phyloP scores from a whole-genome alignment of 2,113 vertebrate genomes.

The Pleuronectes platessa region DNA sequence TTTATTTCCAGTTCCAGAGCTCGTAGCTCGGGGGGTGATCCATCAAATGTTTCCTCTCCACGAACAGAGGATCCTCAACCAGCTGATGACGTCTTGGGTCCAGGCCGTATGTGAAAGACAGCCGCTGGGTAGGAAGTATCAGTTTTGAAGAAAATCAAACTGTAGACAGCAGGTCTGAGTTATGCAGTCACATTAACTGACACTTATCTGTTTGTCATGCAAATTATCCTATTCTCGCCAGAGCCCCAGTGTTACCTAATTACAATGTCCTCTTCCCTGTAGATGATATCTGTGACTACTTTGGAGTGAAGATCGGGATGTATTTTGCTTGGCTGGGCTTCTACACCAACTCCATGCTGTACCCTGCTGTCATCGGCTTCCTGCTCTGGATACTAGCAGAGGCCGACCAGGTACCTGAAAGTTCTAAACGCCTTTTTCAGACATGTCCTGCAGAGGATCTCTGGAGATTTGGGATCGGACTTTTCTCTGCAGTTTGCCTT shows the following conservation, averaged over 20 bases:
- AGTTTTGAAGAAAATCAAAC: background rate
- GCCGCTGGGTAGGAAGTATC: conserved; percentile 85
- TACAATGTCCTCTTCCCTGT: background rate
- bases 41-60: conserved; percentile 96
- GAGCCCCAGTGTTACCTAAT: too few relatives aligned
- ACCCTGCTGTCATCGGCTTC: conserved; percentile 93
- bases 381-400: conserved; percentile 96
- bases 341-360: conserved; percentile 97
- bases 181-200: background rate
- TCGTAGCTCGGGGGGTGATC: conserved; percentile 90
- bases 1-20: conserved; percentile 87
- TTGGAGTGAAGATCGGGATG: conserved; percentile 97
- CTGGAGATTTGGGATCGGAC: too few relatives aligned
- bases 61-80: conserved; percentile 93
- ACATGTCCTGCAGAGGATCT: too few relatives aligned
- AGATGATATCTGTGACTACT: conserved; percentile 98
- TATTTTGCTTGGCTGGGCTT: conserved; percentile 98
- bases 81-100: conserved; percentile 97
- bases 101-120: conserved; percentile 95
- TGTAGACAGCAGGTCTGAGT: too few relatives aligned
- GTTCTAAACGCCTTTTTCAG: background rate
- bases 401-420: conserved; percentile 88
- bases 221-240: background rate
- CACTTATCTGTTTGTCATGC: background rate
- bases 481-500: background rate